These are phyloP conservation scores for Anoura caudifer DNA, from an alignment of 2,113 vertebrate species.

Conservation along the genomic window DNA sequence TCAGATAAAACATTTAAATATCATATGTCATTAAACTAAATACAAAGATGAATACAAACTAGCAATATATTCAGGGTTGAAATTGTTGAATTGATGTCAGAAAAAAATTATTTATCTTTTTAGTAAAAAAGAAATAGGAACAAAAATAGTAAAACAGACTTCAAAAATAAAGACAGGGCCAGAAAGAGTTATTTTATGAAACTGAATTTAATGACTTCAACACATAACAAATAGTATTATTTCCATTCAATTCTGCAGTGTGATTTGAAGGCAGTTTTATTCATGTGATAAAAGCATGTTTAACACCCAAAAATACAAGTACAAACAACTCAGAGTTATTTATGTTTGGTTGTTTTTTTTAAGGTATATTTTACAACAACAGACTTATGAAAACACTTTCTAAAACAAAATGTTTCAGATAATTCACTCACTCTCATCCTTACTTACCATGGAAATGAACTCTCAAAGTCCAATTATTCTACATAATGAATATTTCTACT, in stretches of 20 bases:
- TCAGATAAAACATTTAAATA: conserved; percentile 35
- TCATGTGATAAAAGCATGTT: background rate
- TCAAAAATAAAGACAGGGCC: background rate
- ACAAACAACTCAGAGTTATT: conserved; percentile 28
- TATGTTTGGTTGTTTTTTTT: background rate
- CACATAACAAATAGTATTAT: background rate
- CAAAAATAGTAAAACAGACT: background rate
- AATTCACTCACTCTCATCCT: background rate
- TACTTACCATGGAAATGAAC: conserved; percentile 11
- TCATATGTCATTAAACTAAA: conserved; percentile 45
- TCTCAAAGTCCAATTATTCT: conserved; percentile 13
- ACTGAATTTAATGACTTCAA: conserved; percentile 10
- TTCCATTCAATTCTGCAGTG: background rate
- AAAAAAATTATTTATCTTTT: background rate
- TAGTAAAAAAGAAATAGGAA: conserved; percentile 36
- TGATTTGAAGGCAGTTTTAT: conserved; percentile 37
- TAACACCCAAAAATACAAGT: background rate
- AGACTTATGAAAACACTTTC: conserved; percentile 19
- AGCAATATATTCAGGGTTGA: background rate
- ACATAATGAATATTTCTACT: background rate
- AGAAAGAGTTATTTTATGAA: conserved; percentile 31
- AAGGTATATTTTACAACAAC: background rate
- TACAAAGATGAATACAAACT: conserved; percentile 31
- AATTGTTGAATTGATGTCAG: background rate
- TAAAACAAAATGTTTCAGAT: conserved; percentile 5